Evolutionary conservation across 2,797 vertebrate genomes (phyloP), one percentile per base, ranked within the genome.

Genomic region (Danionella dracula): DNA sequence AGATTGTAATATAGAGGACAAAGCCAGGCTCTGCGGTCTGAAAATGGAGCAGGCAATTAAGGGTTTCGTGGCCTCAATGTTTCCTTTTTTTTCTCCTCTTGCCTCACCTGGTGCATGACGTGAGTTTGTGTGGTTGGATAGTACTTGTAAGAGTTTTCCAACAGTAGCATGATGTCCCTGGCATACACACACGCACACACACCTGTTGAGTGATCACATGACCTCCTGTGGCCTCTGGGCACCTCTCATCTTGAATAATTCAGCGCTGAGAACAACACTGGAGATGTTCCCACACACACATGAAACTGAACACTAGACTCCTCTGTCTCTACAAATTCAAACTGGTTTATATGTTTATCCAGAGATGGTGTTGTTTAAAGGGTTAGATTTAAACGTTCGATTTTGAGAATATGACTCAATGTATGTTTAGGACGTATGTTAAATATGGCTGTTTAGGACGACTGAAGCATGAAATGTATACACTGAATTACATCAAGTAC

Each of bases 1-100:
- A 31, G 64, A 53, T n/a, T 60, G 40, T 59, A 41, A 13, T 56
- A 85, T 86, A 78, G 76, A 79, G 77, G 70, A 84, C 80, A 77
- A 81, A 79, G 82, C 76, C 82, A 87, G 78, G 76, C 79, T 79
- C 62, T 73, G 64, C 76, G 61, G 63, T 21, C 55, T 70, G 79
- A 81, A 90, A 90, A 76, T 89, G 46, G 87, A 88, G 78, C 85
- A 89, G 41, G 84, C 85, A 88, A 89, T 90, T 88, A 88, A 87
- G 85, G 83, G 76, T 85, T 85, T 76, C 75, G 51, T 82, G 84
- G 74, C 85, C 88, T 87, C 79, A 68, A 77, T 71, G 69, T 35
- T 55, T 70, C 40, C 63, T 56, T 34, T 42, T 58, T 13, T 60
- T 38, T 44, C 23, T 29, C 41, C 8, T 56, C 32, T 54, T 4